Evolutionary conservation across 2,113 vertebrate genomes (phyloP), one percentile per base, ranked within the genome.

Genomic region (Platysternon megacephalum): DNA sequence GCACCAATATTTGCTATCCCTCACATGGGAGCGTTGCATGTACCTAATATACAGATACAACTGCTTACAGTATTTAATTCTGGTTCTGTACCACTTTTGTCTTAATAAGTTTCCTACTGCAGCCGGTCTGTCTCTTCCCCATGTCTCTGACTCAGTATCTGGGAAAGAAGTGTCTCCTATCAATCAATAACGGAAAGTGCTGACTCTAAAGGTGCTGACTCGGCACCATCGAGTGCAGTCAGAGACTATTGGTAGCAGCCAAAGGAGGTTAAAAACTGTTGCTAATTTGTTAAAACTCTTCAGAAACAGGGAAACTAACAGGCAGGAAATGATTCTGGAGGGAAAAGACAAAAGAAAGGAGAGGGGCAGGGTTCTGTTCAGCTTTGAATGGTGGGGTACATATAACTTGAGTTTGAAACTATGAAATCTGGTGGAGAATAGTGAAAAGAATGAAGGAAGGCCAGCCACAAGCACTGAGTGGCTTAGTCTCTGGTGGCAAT

Each of bases 141-240:
- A 82, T 97, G 86, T 65, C 89, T 97, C 97, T 97, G 95, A 95
- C 83, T 97, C 46, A 88, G 96, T 97, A 94, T 55, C 93, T 90
- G 95, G 84, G 65, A 95, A 97, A 97, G 93, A 95, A 97, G 98
- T 98, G 85, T 98, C 95, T 28, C 88, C 95, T 98, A 97, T 96
- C 98, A 98, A 98, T 98, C 98, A 97, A 98, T 98, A 96, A 95
- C 94, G 93, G 80, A 97, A 98, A 98, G 85, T 97, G 95, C 96
- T 97, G 95, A 88, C 91, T 95, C 86, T 96, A 39, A 24, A 95
- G 93, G 87, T 95, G 97, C 97, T 98, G 97, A 98, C 91, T 98
- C 79, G 52, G 92, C 89, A 91, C 32, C 28, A 65, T 5, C 19
- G 80, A 97, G 86, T 89, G 56, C 86, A 96, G 72, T 84, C 82